Conservation (phyloP, 2,888 invertebrate genomes). For the Hesperia comma region DNA sequence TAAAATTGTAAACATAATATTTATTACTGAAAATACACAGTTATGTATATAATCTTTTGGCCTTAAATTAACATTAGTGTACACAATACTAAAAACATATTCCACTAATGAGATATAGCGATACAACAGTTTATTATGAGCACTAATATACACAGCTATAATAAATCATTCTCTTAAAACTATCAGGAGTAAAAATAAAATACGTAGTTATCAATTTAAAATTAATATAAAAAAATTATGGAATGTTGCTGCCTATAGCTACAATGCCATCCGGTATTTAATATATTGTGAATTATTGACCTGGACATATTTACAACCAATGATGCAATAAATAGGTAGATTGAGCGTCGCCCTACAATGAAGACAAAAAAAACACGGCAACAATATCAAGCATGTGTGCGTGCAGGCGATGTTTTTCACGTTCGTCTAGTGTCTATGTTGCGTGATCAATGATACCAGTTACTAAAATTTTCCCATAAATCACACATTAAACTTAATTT, state of each 20-base stretch:
- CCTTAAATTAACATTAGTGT: slow-evolving; percentile 80
- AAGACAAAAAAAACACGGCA: too few species aligned
- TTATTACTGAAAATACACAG: slow-evolving; percentile 81
- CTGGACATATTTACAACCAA: slow-evolving; percentile 32
- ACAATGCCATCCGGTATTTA: slow-evolving; percentile 67
- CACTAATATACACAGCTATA: slow-evolving; percentile 53
- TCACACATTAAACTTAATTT: too few species aligned
- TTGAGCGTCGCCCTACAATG: too few species aligned
- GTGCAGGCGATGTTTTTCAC: too few species aligned
- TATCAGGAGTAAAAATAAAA: slow-evolving; percentile 56
- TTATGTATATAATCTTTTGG: slow-evolving; percentile 81
- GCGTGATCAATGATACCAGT: too few species aligned
- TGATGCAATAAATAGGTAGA: too few species aligned
- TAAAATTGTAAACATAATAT: slow-evolving; percentile 72
- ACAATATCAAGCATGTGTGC: too few species aligned
- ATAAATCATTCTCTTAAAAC: slow-evolving; percentile 48
- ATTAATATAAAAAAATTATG: slow-evolving; percentile 56
- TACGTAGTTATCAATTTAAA: slow-evolving; percentile 56
- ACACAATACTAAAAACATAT: slow-evolving; percentile 71
- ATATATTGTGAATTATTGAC: slow-evolving; percentile 36
- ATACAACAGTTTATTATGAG: slow-evolving; percentile 74
- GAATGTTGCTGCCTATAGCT: slow-evolving; percentile 71
- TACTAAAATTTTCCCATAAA: too few species aligned
- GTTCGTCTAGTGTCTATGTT: too few species aligned
- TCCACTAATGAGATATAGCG: slow-evolving; percentile 71